These are phyloP conservation scores for Spodoptera picta DNA, from an alignment of 2,888 invertebrate genomes.

Conservation along the genomic window DNA sequence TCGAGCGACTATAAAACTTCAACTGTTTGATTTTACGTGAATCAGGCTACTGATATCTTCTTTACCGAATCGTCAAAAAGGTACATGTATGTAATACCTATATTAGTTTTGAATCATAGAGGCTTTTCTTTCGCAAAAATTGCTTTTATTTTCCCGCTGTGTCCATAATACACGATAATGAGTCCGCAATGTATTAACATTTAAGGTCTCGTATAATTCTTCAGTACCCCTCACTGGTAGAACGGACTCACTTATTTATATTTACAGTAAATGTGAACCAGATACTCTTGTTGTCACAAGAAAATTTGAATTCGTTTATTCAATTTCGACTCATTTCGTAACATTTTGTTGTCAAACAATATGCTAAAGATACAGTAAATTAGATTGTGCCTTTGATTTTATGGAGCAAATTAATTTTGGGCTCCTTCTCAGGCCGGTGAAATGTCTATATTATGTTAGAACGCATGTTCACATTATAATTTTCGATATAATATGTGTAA, in stretches of 20 bases:
- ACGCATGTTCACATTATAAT: conserved; percentile 28
- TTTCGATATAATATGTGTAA: not conserved
- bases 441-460: conserved; percentile 45
- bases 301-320: conserved; percentile 59
- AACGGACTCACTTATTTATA: conserved; percentile 60
- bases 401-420: conserved; percentile 55
- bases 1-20: too few species aligned
- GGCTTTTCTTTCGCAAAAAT: conserved; percentile 52
- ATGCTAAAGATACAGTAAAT: conserved; percentile 51
- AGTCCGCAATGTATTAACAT: conserved; percentile 65
- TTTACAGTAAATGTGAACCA: conserved; percentile 56
- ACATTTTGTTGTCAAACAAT: conserved; percentile 60
- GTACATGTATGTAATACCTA: conserved; percentile 30
- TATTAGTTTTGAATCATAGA: conserved; percentile 21
- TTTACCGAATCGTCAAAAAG: conserved; percentile 47
- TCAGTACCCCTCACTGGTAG: conserved; percentile 42
- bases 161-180: conserved; percentile 65
- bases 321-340: conserved; percentile 55
- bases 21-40: too few species aligned
- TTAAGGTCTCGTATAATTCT: conserved; percentile 61
- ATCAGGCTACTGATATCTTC: conserved; percentile 45
- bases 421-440: conserved; percentile 47
- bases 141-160: conserved; percentile 67
- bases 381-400: conserved; percentile 59
- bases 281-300: conserved; percentile 52